Conservation (phyloP, 2,888 invertebrate species). For the Octodonta nipae region DNA sequence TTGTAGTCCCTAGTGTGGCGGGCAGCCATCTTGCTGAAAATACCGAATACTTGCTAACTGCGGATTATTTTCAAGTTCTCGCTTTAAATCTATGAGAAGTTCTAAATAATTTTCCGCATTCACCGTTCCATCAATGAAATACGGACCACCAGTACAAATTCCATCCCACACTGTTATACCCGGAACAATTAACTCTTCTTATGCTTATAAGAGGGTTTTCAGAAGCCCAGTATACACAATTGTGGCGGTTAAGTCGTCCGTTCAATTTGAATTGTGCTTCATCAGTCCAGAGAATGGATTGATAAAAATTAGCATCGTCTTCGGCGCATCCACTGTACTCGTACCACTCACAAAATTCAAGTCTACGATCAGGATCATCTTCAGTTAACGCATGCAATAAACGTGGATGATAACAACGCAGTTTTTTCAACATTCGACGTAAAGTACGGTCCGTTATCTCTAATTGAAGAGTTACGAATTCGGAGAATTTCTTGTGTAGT, state of each 20-base stretch:
- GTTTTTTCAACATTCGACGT: constrained; percentile 1
- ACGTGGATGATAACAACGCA: neutral
- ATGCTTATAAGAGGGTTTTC: neutral
- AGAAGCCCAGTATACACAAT: constrained; percentile 16
- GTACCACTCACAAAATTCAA: constrained; percentile 2
- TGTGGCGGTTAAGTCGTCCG: constrained; percentile 16
- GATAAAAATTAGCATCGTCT: constrained; percentile 5
- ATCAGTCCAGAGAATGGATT: constrained; percentile 11
- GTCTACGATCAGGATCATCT: constrained; percentile 1
- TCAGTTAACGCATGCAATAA: constrained; percentile 1
- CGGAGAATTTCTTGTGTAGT: neutral
- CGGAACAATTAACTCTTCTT: neutral
- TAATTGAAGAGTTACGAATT: neutral
- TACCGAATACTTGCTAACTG: constrained; percentile 6
- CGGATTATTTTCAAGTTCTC: constrained; percentile 6
- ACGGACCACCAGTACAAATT: constrained; percentile 12
- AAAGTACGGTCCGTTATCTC: neutral
- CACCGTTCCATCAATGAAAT: constrained; percentile 5
- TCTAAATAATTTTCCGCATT: constrained; percentile 3
- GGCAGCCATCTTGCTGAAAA: constrained; percentile 3
- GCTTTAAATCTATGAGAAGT: constrained; percentile 7
- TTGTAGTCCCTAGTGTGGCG: neutral
- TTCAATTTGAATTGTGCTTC: constrained; percentile 18
- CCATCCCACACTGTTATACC: constrained; percentile 13
- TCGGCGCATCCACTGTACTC: constrained; percentile 3